These are phyloP conservation scores for Drosophila acutilabella DNA, from an alignment of 2,888 invertebrate species.

Conservation along the genomic window DNA sequence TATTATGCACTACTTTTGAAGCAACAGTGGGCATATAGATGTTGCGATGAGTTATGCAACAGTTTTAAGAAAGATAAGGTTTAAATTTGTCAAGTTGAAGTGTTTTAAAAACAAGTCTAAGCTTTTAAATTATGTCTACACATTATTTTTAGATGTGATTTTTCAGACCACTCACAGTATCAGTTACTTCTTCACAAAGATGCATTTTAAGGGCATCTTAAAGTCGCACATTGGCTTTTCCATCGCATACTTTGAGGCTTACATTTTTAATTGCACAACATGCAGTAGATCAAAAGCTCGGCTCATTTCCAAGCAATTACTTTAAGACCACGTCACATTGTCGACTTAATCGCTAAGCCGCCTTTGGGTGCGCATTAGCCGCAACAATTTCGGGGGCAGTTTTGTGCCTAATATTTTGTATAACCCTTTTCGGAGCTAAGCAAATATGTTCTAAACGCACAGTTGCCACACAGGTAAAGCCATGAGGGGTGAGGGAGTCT, in stretches of 20 bases:
- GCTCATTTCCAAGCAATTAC: constrained; percentile 65
- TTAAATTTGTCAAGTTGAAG: too few relatives aligned
- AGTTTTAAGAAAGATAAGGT: too few relatives aligned
- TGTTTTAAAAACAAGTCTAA: too few relatives aligned
- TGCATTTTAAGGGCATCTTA: not conserved
- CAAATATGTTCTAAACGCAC: constrained; percentile 60
- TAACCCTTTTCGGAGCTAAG: constrained; percentile 63
- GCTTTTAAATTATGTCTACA: too few relatives aligned
- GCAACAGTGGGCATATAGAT: constrained; percentile 5
- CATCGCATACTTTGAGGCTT: constrained; percentile 22
- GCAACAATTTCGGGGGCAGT: constrained; percentile 43
- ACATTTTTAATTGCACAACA: constrained; percentile 48
- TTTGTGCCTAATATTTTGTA: constrained; percentile 47
- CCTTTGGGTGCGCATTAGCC: constrained; percentile 64
- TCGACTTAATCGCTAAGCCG: constrained; percentile 61
- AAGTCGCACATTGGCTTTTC: constrained; percentile 1
- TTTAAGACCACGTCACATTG: constrained; percentile 51
- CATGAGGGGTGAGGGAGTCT: not conserved
- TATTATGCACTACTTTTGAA: constrained; percentile 23
- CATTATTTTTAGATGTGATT: too few relatives aligned
- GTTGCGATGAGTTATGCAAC: not conserved
- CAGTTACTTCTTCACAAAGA: not conserved
- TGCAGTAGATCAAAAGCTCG: constrained; percentile 54
- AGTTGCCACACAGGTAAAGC: constrained; percentile 37
- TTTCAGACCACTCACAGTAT: not conserved